Evolutionary conservation across 1,140 invertebrate species (phyloP).

Genomic region (Ostrea edulis): DNA sequence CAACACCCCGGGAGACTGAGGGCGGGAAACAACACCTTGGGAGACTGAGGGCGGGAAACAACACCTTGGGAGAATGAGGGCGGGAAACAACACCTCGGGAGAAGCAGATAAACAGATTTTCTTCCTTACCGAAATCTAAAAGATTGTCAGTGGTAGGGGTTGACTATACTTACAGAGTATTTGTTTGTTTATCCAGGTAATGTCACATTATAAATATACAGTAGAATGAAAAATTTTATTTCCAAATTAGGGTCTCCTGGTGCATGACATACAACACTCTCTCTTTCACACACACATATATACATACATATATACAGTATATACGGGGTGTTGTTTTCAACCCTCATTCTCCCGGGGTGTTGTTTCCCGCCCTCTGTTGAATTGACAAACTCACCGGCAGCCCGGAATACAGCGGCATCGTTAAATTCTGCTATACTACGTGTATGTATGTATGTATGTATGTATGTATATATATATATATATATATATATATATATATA

Average conservation of each 20-base stretch:
- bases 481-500: too few relatives aligned
- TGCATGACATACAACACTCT: too few relatives aligned
- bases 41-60: not conserved
- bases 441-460: conserved; percentile 58
- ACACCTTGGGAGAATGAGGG: conserved; percentile 26
- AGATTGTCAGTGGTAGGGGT: not conserved
- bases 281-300: too few relatives aligned
- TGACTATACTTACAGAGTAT: not conserved
- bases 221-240: too few relatives aligned
- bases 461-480: too few relatives aligned
- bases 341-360: too few relatives aligned
- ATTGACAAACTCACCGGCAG: conserved; percentile 65
- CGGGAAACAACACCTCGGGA: conserved; percentile 5
- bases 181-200: not conserved
- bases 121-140: not conserved
- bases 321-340: too few relatives aligned
- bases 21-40: too few relatives aligned
- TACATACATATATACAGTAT: too few relatives aligned
- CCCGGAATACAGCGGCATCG: conserved; percentile 66
- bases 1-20: too few relatives aligned
- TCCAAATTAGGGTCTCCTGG: too few relatives aligned
- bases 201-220: not conserved
- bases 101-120: not conserved
- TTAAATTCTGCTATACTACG: conserved; percentile 59
- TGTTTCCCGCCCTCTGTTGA: too few relatives aligned